Evolutionary conservation across 2,888 invertebrate species (phyloP).

Genomic region (Cerceris ruficornis): DNA sequence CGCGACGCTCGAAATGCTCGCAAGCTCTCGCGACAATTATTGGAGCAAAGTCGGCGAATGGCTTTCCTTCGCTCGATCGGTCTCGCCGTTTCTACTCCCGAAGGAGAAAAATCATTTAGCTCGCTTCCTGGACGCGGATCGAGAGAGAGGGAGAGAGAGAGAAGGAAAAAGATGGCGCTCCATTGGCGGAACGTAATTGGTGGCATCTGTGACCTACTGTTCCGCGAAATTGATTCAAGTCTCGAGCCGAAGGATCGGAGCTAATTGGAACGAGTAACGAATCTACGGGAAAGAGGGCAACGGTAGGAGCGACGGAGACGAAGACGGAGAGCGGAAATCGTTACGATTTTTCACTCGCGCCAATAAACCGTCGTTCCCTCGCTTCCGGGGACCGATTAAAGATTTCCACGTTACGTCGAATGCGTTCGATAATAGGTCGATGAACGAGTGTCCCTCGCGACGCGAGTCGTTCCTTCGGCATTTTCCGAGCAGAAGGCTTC

Average conservation of each 20-base stretch:
- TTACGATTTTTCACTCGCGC: conserved; percentile 55
- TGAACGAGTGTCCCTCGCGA: background rate
- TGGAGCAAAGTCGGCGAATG: conserved; percentile 71
- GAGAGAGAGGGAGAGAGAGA: conserved; percentile 36
- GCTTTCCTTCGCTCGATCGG: conserved; percentile 66
- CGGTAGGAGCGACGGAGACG: too few species aligned
- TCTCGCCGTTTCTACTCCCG: conserved; percentile 44
- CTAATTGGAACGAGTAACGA: conserved; percentile 70
- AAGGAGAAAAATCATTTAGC: conserved; percentile 69
- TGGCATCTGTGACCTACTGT: conserved; percentile 76
- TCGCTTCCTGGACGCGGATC: conserved; percentile 50
- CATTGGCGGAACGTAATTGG: conserved; percentile 73
- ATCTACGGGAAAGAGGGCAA: conserved; percentile 52
- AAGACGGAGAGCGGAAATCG: conserved; percentile 20
- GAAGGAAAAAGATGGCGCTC: conserved; percentile 67
- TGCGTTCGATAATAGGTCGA: conserved; percentile 31
- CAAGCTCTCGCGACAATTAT: conserved; percentile 66
- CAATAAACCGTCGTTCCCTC: conserved; percentile 34
- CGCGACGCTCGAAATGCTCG: conserved; percentile 28
- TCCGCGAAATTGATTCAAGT: conserved; percentile 74
- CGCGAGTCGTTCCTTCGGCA: background rate
- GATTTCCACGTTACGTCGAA: conserved; percentile 29
- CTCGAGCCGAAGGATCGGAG: conserved; percentile 65
- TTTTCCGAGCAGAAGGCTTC: background rate
- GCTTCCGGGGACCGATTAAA: conserved; percentile 34